Evolutionary conservation across 2,797 vertebrate species (phyloP).

Genomic region (Cetoscarus ocellatus): DNA sequence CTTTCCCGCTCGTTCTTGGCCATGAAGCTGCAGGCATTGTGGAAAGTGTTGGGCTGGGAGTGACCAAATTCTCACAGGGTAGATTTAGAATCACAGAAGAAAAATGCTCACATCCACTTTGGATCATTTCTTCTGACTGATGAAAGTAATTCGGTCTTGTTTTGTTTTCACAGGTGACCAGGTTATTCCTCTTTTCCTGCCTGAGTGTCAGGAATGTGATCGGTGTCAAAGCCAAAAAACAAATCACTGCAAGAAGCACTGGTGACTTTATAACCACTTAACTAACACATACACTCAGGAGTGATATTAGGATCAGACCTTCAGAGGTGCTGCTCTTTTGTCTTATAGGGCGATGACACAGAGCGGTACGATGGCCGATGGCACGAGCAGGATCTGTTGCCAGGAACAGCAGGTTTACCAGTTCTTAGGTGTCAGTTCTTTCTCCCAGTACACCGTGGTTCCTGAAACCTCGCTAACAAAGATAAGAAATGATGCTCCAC

Average conservation of each 20-base stretch:
- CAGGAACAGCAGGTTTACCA: slow-evolving; percentile 91
- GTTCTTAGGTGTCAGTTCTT: slow-evolving; percentile 94
- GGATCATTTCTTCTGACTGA: background rate
- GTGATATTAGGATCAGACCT: background rate
- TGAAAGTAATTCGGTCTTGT: background rate
- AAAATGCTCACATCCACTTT: background rate
- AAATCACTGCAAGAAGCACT: slow-evolving; percentile 94
- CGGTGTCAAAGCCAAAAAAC: slow-evolving; percentile 91
- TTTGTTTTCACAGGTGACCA: slow-evolving; percentile 86
- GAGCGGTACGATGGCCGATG: slow-evolving; percentile 61
- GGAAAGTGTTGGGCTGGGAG: slow-evolving; percentile 92
- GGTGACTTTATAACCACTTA: slow-evolving; percentile 76
- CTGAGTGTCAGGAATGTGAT: slow-evolving; percentile 92
- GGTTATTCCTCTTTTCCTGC: slow-evolving; percentile 92
- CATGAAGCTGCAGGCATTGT: slow-evolving; percentile 94
- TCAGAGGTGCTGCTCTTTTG: background rate
- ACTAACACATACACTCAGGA: background rate
- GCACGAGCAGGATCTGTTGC: slow-evolving; percentile 80
- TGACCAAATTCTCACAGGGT: slow-evolving; percentile 89
- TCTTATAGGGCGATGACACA: slow-evolving; percentile 55
- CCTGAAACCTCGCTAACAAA: slow-evolving; percentile 92
- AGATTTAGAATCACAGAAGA: background rate
- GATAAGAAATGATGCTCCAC: slow-evolving; percentile 86
- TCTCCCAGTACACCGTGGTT: slow-evolving; percentile 94
- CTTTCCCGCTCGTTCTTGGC: slow-evolving; percentile 92